Base-by-base conservation (phyloP, 30 jellyfish, hydroid and myxozoan species). In the Sanderia malayensis region DNA sequence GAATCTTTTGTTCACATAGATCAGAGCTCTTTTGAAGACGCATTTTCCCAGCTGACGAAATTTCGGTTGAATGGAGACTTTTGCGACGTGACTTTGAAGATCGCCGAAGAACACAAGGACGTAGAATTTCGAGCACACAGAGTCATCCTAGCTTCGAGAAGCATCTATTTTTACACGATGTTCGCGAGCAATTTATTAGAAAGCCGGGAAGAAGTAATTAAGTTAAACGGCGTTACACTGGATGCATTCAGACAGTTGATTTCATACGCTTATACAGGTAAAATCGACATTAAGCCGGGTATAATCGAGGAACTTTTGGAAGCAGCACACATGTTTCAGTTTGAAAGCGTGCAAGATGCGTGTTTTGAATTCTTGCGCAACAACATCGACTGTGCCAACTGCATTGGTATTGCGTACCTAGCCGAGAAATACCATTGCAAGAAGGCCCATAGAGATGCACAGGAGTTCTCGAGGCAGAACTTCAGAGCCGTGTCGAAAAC, bases 291-390 rank as follows among this genome's bases (percentile, higher is more conserved):
- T 4, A 13, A 53, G 0, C 71, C 90, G 7, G 88, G 71, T 1
- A 76, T 31, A 27, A 73, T 89, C 59, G 92, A 70, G 30, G 82
- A 74, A 13, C 21, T 89, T 2, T 60, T 89, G 11, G 86, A 70
- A 21, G 95, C 97, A 18, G 93, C 97, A 45, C 92, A 89, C 60
- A 81, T 89, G 95, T 32, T 89, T 41, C 90, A 88, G 55, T 76
- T 89, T 59, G 93, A 73, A 11, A 65, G 47, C 17, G 97, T 89
- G 11, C 96, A 79, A 71, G 82, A 81, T 1, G 86, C 83, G 1
- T 89, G 97, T 27, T 70, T 89, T 66, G 93, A 76, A 2, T 89
- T 81, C 65, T 46, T 89, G 17, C 79, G 93, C 18, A 68, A 67
- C 31, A 81, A 82, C 61, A 64, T 89, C 31, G 84, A 74, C 65